Base-by-base conservation (phyloP, 2,797 vertebrate species). In the Gambelia wislizenii region DNA sequence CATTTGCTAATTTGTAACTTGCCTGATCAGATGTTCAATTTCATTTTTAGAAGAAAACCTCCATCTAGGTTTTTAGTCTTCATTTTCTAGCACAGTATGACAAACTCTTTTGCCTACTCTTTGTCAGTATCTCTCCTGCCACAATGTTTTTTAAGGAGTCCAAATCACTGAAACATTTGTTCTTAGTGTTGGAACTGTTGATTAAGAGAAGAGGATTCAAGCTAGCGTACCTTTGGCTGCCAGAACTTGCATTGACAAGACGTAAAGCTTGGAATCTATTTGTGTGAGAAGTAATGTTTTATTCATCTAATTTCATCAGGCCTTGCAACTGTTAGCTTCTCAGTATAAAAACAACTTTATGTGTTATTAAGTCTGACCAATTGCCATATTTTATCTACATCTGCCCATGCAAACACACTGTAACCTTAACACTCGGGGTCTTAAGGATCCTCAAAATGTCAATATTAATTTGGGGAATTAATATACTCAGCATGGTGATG, bases 231-330 rank as follows among this genome's bases (percentile, higher is more conserved):
- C 2, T 33, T 81, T 72, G 52, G 44, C 30, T 89, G 84, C 30
- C 49, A 89, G 86, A 79, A 39, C 49, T 56, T 87, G 27, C 49
- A 70, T 6, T 56, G n/a, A 86, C 89, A 91, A 3, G 88, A 72
- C 36, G 5, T 83, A 81, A 89, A 79, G 84, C 85, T 52, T 30
- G 79, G 25, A 52, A 79, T 20, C 22, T 56, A 9, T 16, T 4
- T 85, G 0, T 47, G 2, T 90, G 77, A 91, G 86, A 89, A 59
- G 72, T 82, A 4, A 61, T 0, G 0, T 75, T 94, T 92, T 91
- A 54, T 54, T 92, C 13, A 10, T 84, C 10, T 59, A 78, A 14
- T 72, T 93, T 74, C 89, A 93, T 83, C 3, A 86, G 2, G 22
- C 78, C 6, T 85, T 91, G 30, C 49, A 89, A 61, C 18, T 56